Evolutionary conservation across 2,113 vertebrate genomes (phyloP).

Genomic region (Chelonoidis abingdonii): DNA sequence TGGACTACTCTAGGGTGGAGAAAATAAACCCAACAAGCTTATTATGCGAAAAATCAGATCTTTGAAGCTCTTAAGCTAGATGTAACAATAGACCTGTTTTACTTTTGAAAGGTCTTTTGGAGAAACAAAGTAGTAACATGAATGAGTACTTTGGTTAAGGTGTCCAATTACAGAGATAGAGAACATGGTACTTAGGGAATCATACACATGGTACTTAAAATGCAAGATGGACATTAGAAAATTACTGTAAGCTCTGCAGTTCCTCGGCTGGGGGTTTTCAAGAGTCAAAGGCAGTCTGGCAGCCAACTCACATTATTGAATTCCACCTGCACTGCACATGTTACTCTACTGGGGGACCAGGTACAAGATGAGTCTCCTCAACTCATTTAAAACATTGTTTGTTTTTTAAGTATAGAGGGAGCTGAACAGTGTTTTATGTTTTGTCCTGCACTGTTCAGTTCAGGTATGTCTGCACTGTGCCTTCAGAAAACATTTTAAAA

Average conservation of each 20-base stretch:
- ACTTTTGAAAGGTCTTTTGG: constrained; percentile 39
- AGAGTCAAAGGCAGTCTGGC: not conserved
- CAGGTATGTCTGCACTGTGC: constrained; percentile 36
- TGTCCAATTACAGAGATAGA: not conserved
- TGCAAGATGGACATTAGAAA: not conserved
- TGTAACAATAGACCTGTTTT: not conserved
- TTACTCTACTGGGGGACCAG: constrained; percentile 15
- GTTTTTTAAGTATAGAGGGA: constrained; percentile 30
- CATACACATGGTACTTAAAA: not conserved
- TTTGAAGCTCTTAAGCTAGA: not conserved
- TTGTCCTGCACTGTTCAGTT: constrained; percentile 35
- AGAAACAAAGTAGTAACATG: constrained; percentile 8
- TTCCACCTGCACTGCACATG: not conserved
- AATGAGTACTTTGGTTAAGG: not conserved
- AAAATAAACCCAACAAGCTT: constrained; percentile 9
- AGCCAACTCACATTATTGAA: not conserved
- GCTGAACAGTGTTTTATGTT: constrained; percentile 36
- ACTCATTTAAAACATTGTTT: constrained; percentile 20
- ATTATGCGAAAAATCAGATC: not conserved
- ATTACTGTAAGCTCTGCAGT: not conserved
- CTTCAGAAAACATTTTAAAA: constrained; percentile 43
- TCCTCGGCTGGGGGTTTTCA: not conserved
- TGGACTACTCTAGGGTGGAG: not conserved
- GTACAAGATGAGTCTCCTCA: constrained; percentile 21
- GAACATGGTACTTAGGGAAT: not conserved